Percentiles rank a stretch among this genome's conserved stretches.
Evolutionary conservation across 2,797 vertebrate genomes (phyloP).

Genomic region (Esox masquinongy): DNA sequence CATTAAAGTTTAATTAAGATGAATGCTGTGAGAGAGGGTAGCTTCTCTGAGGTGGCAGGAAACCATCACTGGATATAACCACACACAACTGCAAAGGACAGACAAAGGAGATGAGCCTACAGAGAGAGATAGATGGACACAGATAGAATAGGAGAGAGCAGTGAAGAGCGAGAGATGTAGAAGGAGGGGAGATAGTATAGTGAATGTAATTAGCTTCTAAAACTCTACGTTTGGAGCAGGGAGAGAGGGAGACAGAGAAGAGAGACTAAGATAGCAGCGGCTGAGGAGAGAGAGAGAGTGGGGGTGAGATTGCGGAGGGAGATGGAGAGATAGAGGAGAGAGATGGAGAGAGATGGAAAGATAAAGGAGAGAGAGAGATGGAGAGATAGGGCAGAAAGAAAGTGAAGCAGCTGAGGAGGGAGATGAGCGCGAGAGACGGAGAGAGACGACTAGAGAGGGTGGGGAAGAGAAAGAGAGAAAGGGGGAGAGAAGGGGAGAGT

Average conservation of each 20-base stretch:
- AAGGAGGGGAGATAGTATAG: slow-evolving; percentile 5
- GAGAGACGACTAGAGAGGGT: not conserved
- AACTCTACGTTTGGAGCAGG: not conserved
- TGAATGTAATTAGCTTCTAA: slow-evolving; percentile 10
- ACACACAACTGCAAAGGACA: slow-evolving; percentile 73
- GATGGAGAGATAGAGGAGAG: not conserved
- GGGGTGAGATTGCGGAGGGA: no score
- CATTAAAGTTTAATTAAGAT: slow-evolving; percentile 98
- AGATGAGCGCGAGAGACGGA: no score
- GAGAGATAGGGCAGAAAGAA: no score
- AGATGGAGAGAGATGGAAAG: no score
- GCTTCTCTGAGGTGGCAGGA: slow-evolving; percentile 85
- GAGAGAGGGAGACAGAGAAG: not conserved
- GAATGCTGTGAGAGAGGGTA: slow-evolving; percentile 86
- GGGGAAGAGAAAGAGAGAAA: no score
- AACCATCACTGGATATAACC: slow-evolving; percentile 71
- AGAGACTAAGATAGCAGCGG: no score
- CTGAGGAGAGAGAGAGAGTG: no score
- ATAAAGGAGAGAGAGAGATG: not conserved
- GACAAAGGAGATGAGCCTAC: slow-evolving; percentile 37
- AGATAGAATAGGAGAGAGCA: not conserved
- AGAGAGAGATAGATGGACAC: not conserved
- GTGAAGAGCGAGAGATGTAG: not conserved
- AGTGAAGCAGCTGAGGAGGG: not conserved
- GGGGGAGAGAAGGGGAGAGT: slow-evolving; percentile 10